Evolutionary conservation across 2,888 invertebrate genomes (phyloP), one percentile per base, ranked within the genome.

Genomic region (Itoplectis maculator): DNA sequence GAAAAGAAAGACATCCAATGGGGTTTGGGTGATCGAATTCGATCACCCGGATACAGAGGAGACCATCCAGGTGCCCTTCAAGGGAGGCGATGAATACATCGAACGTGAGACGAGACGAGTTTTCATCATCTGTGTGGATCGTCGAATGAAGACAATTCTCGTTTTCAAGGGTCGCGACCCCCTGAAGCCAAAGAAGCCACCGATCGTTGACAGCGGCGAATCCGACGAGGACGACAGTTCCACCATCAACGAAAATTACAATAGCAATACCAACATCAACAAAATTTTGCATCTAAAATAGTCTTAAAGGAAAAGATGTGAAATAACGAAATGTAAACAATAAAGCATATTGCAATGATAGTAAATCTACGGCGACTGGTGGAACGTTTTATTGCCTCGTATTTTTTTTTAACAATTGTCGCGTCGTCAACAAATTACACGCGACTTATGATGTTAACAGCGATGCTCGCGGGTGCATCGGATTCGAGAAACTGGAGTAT

Each of bases 81-180:
- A 11, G 1, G 59, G 45, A 13, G 59, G 45, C 7, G 56, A 72
- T 18, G 72, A 47, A 15, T 45, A 47, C 18, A 4, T 75, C 23
- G 45, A 75, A 51, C 45, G 29, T 3, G 15, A 51, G 8, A 75
- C 74, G 4, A 4, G 49, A 42, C 51, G 18, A 40, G 15, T 56
- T 51, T 75, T 29, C 11, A 5, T 75, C 5, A 66, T 75, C n/a
- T 40, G 18, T 51, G 75, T 75, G n/a, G 65, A 75, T 65, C 8
- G 6, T n/a, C n/a, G 9, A 4, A 49, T 13, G 8, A 47, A 49
- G 18, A 66, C 66, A 8, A 40, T 61, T 29, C 68, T 81, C 40
- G 65, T 81, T n/a, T 54, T 59, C 40, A 73, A 65, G 40, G 54
- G 11, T n/a, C n/a, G n/a, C n/a, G n/a, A n/a, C n/a, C n/a, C n/a